Percentiles rank a stretch among this genome's conserved stretches.
Conservation (phyloP, 2,888 invertebrate genomes). For the Branchipolynoe longqiensis region DNA sequence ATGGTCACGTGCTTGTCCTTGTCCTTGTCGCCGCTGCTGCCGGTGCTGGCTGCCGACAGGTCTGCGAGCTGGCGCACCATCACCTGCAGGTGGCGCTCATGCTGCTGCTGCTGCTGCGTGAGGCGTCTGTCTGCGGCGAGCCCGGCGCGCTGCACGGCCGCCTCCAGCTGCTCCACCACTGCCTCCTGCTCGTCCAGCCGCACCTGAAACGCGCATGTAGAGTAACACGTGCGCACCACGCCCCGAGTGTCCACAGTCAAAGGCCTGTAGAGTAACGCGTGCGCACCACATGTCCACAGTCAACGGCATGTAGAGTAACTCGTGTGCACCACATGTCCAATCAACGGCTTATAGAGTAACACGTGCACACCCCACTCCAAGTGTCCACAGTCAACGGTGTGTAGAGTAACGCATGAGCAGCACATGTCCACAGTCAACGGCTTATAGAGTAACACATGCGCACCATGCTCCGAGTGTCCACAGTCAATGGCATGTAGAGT, state of each 20-base stretch:
- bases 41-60: constrained; percentile 77
- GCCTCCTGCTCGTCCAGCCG: constrained; percentile 79
- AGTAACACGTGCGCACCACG: not conserved
- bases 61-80: constrained; percentile 79
- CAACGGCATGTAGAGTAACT: too few species aligned
- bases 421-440: too few species aligned
- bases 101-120: constrained; percentile 78
- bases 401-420: too few species aligned
- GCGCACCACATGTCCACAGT: too few species aligned
- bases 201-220: constrained; percentile 70
- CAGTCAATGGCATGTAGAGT: not conserved
- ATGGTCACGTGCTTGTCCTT: not conserved
- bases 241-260: not conserved
- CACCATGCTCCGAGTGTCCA: too few species aligned
- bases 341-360: too few species aligned
- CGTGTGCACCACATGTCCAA: too few species aligned
- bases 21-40: constrained; percentile 74
- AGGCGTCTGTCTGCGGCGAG: constrained; percentile 78
- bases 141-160: constrained; percentile 75
- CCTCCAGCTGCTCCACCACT: constrained; percentile 77
- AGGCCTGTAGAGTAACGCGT: too few species aligned
- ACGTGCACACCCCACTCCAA: too few species aligned
- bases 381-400: too few species aligned
- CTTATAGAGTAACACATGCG: too few species aligned
- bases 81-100: constrained; percentile 80